phyloP scores from a whole-genome alignment of 2,797 vertebrate genomes.

The Fundulus diaphanus region DNA sequence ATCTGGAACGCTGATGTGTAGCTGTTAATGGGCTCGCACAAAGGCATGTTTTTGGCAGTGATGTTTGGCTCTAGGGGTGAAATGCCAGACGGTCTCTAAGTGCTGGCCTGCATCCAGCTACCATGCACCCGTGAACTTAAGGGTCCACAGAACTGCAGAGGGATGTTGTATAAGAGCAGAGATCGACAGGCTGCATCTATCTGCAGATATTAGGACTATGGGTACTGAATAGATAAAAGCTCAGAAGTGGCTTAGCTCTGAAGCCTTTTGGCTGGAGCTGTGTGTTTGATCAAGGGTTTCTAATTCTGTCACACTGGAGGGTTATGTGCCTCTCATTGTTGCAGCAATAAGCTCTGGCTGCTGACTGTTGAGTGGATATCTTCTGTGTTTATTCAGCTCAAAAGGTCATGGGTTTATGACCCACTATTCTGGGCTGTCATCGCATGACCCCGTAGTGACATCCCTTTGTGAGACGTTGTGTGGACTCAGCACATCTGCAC shows the following conservation, averaged over 20 bases:
- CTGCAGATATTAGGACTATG: constrained; percentile 32
- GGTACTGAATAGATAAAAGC: constrained; percentile 20
- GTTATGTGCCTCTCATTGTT: constrained; percentile 18
- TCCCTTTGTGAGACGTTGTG: constrained; percentile 45
- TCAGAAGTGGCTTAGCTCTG: constrained; percentile 13
- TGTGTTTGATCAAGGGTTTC: constrained; percentile 49
- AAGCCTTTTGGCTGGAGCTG: constrained; percentile 28
- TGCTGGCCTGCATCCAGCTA: constrained; percentile 57
- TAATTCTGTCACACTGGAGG: constrained; percentile 38
- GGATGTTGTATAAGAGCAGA: constrained; percentile 33
- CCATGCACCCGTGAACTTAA: constrained; percentile 51
- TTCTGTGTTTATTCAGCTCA: constrained; percentile 53
- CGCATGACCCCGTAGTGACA: constrained; percentile 60
- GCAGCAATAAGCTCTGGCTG: constrained; percentile 21
- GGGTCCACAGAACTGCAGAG: constrained; percentile 56
- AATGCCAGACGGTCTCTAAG: constrained; percentile 60
- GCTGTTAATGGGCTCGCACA: constrained; percentile 54
- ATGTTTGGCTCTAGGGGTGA: constrained; percentile 42
- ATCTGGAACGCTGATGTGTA: constrained; percentile 66
- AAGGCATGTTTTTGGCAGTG: constrained; percentile 56
- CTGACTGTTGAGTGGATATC: constrained; percentile 31
- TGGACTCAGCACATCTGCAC: constrained; percentile 70
- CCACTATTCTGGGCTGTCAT: constrained; percentile 67
- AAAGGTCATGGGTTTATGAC: constrained; percentile 59
- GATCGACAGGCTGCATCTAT: constrained; percentile 40